phyloP scores from a whole-genome alignment of 2,797 vertebrate species.

The Dendrocincla tyrannina region DNA sequence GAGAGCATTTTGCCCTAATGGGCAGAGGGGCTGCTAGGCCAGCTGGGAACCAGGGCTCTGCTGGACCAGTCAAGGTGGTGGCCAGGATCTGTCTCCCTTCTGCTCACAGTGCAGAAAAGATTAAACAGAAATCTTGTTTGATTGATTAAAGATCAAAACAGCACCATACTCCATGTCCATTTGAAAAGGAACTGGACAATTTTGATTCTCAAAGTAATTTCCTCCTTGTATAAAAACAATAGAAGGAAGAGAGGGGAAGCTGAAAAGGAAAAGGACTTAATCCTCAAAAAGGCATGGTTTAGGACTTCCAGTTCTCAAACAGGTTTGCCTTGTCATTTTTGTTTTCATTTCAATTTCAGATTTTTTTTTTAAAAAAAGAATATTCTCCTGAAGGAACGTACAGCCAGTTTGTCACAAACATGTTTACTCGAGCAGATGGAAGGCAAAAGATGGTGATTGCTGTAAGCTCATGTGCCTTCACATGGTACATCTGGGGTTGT shows the following conservation, averaged over 20 bases:
- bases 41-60: not conserved
- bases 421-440: slow-evolving; percentile 36
- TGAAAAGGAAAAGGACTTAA: not conserved
- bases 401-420: not conserved
- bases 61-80: not conserved
- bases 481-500: not conserved
- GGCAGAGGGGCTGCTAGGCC: not conserved
- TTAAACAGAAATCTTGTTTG: too few species aligned
- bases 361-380: not conserved
- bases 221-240: not conserved
- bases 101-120: not conserved
- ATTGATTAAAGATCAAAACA: not conserved
- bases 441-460: not conserved
- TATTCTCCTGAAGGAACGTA: not conserved
- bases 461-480: not conserved
- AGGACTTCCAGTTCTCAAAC: not conserved
- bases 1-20: not conserved
- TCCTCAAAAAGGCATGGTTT: not conserved
- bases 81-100: not conserved
- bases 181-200: not conserved
- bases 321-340: not conserved
- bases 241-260: not conserved
- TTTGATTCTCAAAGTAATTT: not conserved
- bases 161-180: accelerated
- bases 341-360: not conserved